phyloP scores from a whole-genome alignment of 2,888 invertebrate species.

The Drosophila parthenogenetica region DNA sequence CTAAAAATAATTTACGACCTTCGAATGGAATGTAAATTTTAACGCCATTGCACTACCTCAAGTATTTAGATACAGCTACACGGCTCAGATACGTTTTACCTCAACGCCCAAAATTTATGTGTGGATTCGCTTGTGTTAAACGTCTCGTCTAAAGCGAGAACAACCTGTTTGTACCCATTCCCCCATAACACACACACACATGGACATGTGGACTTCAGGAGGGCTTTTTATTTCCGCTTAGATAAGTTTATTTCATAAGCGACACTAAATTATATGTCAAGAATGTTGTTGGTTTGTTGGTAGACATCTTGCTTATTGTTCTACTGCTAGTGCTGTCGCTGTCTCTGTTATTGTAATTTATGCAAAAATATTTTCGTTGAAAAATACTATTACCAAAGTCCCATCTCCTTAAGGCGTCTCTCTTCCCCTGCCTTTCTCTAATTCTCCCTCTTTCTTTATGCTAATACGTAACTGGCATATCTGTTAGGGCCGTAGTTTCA shows the following conservation, averaged over 20 bases:
- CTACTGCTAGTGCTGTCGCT: conserved; percentile 48
- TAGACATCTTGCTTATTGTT: conserved; percentile 77
- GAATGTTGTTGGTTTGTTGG: conserved; percentile 66
- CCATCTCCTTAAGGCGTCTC: conserved; percentile 40
- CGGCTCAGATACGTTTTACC: conserved; percentile 50
- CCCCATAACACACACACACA: conserved; percentile 18
- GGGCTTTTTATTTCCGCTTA: conserved; percentile 77
- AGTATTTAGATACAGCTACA: conserved; percentile 56
- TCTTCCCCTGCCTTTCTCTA: conserved; percentile 4
- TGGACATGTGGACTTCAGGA: conserved; percentile 15
- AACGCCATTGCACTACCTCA: conserved; percentile 67
- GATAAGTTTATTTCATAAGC: conserved; percentile 82
- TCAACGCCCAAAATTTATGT: conserved; percentile 64
- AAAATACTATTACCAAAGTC: conserved; percentile 63
- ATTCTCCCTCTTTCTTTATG: conserved; percentile 6
- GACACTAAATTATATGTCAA: conserved; percentile 81
- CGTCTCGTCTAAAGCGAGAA: conserved; percentile 39
- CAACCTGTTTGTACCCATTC: conserved; percentile 65
- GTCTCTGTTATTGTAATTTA: conserved; percentile 77
- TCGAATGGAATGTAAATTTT: conserved; percentile 76
- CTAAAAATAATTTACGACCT: conserved; percentile 81
- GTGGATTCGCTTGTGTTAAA: conserved; percentile 49
- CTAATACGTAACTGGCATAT: conserved; percentile 39
- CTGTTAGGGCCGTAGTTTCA: conserved; percentile 22
- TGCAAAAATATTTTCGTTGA: conserved; percentile 78